phyloP scores from a whole-genome alignment of 2,797 vertebrate genomes.

The Gadopsis bispinosus region DNA sequence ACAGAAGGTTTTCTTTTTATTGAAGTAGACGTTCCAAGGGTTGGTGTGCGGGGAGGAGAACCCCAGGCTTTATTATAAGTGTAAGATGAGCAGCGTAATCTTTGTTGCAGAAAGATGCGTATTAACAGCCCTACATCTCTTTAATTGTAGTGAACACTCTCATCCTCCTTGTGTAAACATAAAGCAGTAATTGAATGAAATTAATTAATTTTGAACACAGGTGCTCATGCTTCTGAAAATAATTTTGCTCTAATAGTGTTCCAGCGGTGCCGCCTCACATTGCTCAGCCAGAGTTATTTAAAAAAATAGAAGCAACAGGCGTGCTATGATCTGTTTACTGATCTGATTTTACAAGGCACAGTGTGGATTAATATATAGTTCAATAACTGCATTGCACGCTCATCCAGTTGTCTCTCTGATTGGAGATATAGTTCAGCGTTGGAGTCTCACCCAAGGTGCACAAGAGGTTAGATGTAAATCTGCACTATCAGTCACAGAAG shows the following conservation, averaged over 20 bases:
- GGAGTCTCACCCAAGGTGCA: constrained; percentile 26
- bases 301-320: constrained; percentile 36
- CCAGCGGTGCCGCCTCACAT: neutral
- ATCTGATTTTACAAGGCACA: constrained; percentile 48
- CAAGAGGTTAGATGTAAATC: constrained; percentile 66
- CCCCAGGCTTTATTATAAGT: constrained; percentile 24
- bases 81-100: constrained; percentile 19
- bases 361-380: constrained; percentile 53
- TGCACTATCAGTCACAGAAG: constrained; percentile 46
- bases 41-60: constrained; percentile 27
- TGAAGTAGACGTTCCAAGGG: constrained; percentile 45
- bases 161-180: constrained; percentile 27
- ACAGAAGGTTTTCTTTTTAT: constrained; percentile 65
- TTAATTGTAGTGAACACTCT: constrained; percentile 19
- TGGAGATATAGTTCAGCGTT: constrained; percentile 39
- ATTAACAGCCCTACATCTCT: constrained; percentile 1
- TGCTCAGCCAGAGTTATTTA: constrained; percentile 19
- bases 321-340: constrained; percentile 45
- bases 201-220: constrained; percentile 43
- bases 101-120: constrained; percentile 41
- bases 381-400: constrained; percentile 41
- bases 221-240: constrained; percentile 47
- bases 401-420: constrained; percentile 52
- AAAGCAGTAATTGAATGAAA: constrained; percentile 35
- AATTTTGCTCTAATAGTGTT: constrained; percentile 57